Conservation (phyloP, 2,797 vertebrate genomes). For the Alosa sapidissima region DNA sequence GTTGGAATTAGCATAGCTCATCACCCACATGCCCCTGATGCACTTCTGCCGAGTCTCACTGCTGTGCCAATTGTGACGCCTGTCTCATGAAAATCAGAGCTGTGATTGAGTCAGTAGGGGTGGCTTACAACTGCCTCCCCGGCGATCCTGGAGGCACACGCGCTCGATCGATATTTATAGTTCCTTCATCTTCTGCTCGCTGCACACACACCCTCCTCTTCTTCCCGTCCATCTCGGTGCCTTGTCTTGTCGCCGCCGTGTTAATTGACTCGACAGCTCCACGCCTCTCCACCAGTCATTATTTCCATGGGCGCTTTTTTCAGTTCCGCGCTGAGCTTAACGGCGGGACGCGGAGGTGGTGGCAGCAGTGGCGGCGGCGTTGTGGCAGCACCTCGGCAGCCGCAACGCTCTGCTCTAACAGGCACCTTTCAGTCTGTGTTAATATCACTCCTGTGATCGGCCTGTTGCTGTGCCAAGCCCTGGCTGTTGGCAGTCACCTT, state of each 20-base stretch:
- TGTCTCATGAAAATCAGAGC: neutral
- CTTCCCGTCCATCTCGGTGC: neutral
- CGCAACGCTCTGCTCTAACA: neutral
- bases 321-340: neutral
- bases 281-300: neutral
- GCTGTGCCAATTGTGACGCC: neutral
- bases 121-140: no score
- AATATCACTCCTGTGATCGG: constrained; percentile 11
- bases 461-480: neutral
- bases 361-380: no score
- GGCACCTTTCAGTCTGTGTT: neutral
- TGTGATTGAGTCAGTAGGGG: constrained; percentile 1
- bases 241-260: neutral
- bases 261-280: constrained; percentile 13
- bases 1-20: neutral
- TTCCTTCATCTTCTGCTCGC: neutral
- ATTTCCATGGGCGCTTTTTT: neutral
- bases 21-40: neutral
- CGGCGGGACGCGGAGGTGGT: no score
- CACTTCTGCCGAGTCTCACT: neutral
- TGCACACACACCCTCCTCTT: neutral
- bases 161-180: neutral
- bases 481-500: neutral
- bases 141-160: neutral
- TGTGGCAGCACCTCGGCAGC: neutral